Conservation (phyloP, 2,113 vertebrate genomes). For the Bujurquina vittata region DNA sequence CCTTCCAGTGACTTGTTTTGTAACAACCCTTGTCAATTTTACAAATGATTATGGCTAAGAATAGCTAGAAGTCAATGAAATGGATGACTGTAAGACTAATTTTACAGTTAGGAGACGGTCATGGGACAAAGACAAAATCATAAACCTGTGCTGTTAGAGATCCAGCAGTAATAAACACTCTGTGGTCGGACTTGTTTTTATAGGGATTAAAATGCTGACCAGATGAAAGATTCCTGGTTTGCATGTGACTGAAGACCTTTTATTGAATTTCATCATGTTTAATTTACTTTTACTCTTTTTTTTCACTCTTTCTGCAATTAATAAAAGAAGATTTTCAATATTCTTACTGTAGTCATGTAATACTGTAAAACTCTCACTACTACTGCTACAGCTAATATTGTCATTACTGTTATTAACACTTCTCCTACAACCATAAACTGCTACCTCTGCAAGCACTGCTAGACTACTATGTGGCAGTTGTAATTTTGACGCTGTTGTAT, state of each 20-base stretch:
- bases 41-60: constrained; percentile 65
- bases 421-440: constrained; percentile 4
- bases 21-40: constrained; percentile 61
- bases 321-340: background rate
- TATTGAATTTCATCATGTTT: background rate
- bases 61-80: constrained; percentile 67
- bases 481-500: background rate
- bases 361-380: background rate
- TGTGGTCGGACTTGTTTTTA: background rate
- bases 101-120: constrained; percentile 39
- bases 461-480: background rate
- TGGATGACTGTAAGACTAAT: constrained; percentile 34
- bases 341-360: background rate
- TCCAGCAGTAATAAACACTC: background rate
- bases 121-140: constrained; percentile 19
- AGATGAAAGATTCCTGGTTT: background rate
- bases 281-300: background rate
- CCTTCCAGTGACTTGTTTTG: constrained; percentile 54
- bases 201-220: background rate
- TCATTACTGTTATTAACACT: background rate
- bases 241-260: background rate
- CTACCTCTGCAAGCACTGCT: background rate
- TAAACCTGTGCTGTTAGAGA: background rate
- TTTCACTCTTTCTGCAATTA: background rate
- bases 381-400: background rate